Evolutionary conservation across 2,888 invertebrate genomes (phyloP), one percentile per base, ranked within the genome.

Genomic region (Graphium colonna): DNA sequence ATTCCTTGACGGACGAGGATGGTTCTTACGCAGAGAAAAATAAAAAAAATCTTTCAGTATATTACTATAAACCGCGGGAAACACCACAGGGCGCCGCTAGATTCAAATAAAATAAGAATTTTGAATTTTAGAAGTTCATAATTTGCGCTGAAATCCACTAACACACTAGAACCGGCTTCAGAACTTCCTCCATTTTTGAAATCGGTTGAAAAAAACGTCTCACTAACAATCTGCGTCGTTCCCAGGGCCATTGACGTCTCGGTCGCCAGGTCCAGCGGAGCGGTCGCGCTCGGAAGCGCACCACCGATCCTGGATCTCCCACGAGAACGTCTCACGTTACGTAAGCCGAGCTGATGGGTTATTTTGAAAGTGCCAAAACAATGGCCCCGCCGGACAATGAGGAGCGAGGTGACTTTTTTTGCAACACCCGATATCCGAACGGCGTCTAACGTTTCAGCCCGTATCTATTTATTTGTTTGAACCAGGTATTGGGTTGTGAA

Each of bases 301-400:
- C 45, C 39, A 51, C 48, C 51, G 52, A 55, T 43, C 56, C 59
- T 52, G 55, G 47, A 56, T 55, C 54, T 58, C 56, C 55, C 59
- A 59, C 59, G 59, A 47, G 12, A 44, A 10, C 21, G 12, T 49
- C 41, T 54, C 54, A 17, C 12, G 36, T 54, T 54, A 49, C 52
- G 39, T 46, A 15, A 44, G 36, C 52, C 16, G n/a, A 45, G 26
- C 40, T 16, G 50, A 54, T 54, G 41, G 33, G 49, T 31, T 26
- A 40, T 45, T 49, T 53, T 53, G 48, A 54, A 54, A 50, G 45
- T 50, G 16, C 53, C 45, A 50, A 33, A 50, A 54, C 54, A 54
- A 54, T 54, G 45, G 33, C 3, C 15, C 15, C 12, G 18, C 28
- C 39, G 45, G 12, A 52, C 45, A 50, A 54, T 50, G 44, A 40